These are phyloP conservation scores for Cyprinodon variegatus DNA, from an alignment of 2,113 vertebrate genomes.

Conservation along the genomic window DNA sequence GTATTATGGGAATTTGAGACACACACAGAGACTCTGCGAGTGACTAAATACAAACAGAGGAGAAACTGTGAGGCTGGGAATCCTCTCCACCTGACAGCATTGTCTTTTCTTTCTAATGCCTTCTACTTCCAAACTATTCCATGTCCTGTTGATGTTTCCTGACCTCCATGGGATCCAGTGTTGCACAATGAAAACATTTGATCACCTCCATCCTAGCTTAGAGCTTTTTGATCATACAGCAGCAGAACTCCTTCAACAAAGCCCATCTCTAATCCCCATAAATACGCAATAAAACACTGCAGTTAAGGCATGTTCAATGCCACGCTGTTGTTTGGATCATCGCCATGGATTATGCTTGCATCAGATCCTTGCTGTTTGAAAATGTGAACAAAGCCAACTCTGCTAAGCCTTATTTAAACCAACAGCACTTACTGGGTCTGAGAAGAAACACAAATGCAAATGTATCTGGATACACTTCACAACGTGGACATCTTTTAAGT, in stretches of 20 bases:
- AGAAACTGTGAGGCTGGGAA: neutral
- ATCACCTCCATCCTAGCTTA: slow-evolving; percentile 33
- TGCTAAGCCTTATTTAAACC: slow-evolving; percentile 45
- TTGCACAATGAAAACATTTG: slow-evolving; percentile 21
- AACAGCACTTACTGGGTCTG: neutral
- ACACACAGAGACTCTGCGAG: neutral
- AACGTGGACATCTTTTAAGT: neutral
- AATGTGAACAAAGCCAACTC: neutral
- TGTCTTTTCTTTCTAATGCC: neutral
- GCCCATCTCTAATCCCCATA: slow-evolving; percentile 33
- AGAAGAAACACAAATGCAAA: slow-evolving; percentile 16
- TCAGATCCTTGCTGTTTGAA: slow-evolving; percentile 35
- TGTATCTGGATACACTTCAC: neutral
- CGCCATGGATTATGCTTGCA: slow-evolving; percentile 36
- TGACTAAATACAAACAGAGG: neutral
- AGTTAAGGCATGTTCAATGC: slow-evolving; percentile 30
- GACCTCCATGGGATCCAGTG: neutral
- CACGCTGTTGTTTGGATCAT: slow-evolving; percentile 25
- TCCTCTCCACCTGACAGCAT: neutral
- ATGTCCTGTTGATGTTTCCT: neutral
- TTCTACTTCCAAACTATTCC: neutral
- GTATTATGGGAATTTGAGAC: neutral
- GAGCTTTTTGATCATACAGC: slow-evolving; percentile 37
- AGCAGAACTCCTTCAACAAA: slow-evolving; percentile 1
- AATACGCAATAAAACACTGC: slow-evolving; percentile 25